Base-by-base conservation (phyloP, 2,113 vertebrate genomes). In the Bujurquina vittata region DNA sequence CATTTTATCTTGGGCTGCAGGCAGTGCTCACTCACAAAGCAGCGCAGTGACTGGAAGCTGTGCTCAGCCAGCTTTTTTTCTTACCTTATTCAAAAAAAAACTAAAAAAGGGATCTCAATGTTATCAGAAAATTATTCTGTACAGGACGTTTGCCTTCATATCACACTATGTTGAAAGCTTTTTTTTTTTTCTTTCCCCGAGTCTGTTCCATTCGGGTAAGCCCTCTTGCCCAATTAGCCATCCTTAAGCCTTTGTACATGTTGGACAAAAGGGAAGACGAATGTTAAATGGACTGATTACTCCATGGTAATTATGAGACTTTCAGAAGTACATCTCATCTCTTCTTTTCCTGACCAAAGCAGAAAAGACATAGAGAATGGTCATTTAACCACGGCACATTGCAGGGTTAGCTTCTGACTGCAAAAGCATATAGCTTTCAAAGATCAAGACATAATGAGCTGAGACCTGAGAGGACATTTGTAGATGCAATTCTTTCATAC, bases 91-190 rank as follows among this genome's bases (percentile, higher is more conserved):
- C 82, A 57, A 62, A 75, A 75, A 92, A 90, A 92, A 33, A 33
- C 5, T 26, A 89, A 89, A 88, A 83, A 80, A 87, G 84, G 73
- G 72, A 75, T 90, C 85, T 95, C 89, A 93, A 93, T 95, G 95
- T 95, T 95, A 96, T 96, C 95, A 93, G 93, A 91, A 94, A 95
- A 93, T 95, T 90, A 92, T 93, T 89, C 88, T 79, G 82, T 72
- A 72, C 77, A 86, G 86, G 81, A 90, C 76, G 31, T 89, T 92
- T 91, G 86, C 29, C 46, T 46, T 81, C 90, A 82, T 94, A 95
- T 95, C 91, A 81, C 57, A 55, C 67, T 77, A 81, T 77, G 85
- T 90, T 94, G 88, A 94, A 94, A 93, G 88, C 35, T 84, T 88
- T 85, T 94, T 94, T 93, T 91, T 92, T 89, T 86, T 33, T 33